These are phyloP conservation scores for Lumbricus terrestris DNA, from an alignment of 2,888 invertebrate genomes.

Conservation along the genomic window DNA sequence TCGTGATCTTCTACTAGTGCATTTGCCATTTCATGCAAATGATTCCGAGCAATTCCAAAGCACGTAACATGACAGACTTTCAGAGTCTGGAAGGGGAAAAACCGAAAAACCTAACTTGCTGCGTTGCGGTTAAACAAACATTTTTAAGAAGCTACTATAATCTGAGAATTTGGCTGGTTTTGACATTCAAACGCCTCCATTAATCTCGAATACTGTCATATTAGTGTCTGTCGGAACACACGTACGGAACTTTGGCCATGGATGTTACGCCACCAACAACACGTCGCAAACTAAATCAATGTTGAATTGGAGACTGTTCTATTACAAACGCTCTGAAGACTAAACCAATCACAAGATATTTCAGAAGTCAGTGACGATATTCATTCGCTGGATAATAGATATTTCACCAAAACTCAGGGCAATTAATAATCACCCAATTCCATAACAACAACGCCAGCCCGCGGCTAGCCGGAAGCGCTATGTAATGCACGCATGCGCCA, in stretches of 20 bases:
- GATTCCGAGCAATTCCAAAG: not conserved
- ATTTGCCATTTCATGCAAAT: constrained; percentile 11
- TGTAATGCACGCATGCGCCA: not conserved
- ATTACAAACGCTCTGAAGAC: not conserved
- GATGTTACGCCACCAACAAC: not conserved
- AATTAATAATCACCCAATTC: not conserved
- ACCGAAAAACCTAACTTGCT: not conserved
- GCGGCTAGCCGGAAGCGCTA: not conserved
- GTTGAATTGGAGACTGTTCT: not conserved
- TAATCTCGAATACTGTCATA: not conserved
- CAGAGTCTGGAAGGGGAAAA: not conserved
- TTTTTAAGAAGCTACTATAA: not conserved
- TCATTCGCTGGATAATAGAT: not conserved
- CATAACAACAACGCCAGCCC: not conserved
- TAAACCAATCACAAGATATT: not conserved
- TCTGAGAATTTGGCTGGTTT: not conserved
- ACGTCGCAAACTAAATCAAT: not conserved
- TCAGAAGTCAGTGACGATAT: not conserved
- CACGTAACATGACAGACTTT: not conserved
- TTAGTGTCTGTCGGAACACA: not conserved
- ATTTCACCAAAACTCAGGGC: not conserved
- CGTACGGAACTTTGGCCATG: not conserved
- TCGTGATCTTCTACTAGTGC: not conserved
- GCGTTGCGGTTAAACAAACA: not conserved
- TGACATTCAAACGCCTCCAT: not conserved